phyloP scores from a whole-genome alignment of 1,140 invertebrate species.

The Drosophila arawakana region DNA sequence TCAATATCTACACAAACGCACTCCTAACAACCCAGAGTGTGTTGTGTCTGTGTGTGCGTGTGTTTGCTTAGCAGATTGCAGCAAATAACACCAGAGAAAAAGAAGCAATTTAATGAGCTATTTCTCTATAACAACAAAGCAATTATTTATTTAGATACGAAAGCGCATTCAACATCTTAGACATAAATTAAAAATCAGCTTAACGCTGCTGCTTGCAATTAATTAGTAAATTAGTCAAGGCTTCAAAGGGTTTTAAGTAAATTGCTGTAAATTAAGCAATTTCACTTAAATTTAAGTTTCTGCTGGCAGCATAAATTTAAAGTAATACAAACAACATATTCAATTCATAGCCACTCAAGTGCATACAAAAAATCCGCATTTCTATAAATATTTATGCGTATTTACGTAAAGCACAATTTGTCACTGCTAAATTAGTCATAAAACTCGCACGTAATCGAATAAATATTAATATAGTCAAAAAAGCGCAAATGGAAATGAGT shows the following conservation, averaged over 20 bases:
- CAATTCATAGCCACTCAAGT: not conserved
- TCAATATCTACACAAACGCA: constrained; percentile 34
- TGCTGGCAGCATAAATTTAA: not conserved
- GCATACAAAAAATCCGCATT: constrained; percentile 7
- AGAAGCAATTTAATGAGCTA: constrained; percentile 20
- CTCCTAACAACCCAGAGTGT: not conserved
- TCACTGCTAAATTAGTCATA: constrained; percentile 28
- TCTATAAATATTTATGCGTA: constrained; percentile 31
- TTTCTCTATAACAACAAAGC: constrained; percentile 29
- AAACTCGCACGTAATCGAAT: constrained; percentile 19
- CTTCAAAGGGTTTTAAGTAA: not conserved
- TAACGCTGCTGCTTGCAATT: constrained; percentile 1
- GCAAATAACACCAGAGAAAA: constrained; percentile 1
- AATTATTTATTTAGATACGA: constrained; percentile 53
- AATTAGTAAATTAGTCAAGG: not conserved
- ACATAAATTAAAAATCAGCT: constrained; percentile 8
- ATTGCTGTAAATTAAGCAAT: not conserved
- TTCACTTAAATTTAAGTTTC: no score
- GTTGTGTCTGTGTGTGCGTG: not conserved
- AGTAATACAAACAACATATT: not conserved
- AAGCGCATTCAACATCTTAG: constrained; percentile 10
- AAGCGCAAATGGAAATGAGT: not conserved
- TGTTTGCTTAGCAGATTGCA: constrained; percentile 16
- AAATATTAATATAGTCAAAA: constrained; percentile 17
- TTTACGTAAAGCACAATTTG: constrained; percentile 24